These are phyloP conservation scores for Drosophila lacertosa DNA, from an alignment of 1,140 invertebrate species.

Conservation along the genomic window DNA sequence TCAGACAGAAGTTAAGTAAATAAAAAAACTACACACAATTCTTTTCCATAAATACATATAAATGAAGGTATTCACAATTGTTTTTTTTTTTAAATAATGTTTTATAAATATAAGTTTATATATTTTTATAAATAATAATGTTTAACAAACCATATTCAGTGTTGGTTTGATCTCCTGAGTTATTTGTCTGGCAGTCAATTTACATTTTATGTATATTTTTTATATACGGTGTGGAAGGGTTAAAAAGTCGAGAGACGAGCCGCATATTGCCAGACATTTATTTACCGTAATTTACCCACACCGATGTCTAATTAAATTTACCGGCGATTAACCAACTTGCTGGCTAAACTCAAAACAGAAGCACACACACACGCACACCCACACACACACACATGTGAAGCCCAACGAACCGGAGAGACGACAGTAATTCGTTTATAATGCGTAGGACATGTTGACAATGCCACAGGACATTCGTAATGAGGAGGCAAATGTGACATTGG, in stretches of 20 bases:
- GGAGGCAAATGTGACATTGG: conserved; percentile 42
- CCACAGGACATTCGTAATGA: conserved; percentile 82
- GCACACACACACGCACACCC: conserved; percentile 14
- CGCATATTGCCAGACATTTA: conserved; percentile 73
- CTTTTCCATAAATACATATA: too few species aligned
- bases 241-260: conserved; percentile 44
- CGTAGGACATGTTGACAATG: conserved; percentile 83
- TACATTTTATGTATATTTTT: conserved; percentile 37
- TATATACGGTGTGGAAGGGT: conserved; percentile 45
- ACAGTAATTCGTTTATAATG: conserved; percentile 83
- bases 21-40: too few species aligned
- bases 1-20: too few species aligned
- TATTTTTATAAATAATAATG: too few species aligned
- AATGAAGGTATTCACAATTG: too few species aligned
- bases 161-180: background rate
- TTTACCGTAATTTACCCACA: conserved; percentile 76
- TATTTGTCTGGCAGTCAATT: conserved; percentile 32
- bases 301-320: conserved; percentile 80
- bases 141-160: background rate
- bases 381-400: conserved; percentile 13
- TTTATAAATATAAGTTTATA: too few species aligned
- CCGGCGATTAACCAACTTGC: conserved; percentile 81
- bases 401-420: conserved; percentile 44
- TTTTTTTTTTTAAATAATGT: too few species aligned
- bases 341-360: conserved; percentile 70